Conservation (phyloP, 2,113 vertebrate species). For the Cebus imitator region DNA sequence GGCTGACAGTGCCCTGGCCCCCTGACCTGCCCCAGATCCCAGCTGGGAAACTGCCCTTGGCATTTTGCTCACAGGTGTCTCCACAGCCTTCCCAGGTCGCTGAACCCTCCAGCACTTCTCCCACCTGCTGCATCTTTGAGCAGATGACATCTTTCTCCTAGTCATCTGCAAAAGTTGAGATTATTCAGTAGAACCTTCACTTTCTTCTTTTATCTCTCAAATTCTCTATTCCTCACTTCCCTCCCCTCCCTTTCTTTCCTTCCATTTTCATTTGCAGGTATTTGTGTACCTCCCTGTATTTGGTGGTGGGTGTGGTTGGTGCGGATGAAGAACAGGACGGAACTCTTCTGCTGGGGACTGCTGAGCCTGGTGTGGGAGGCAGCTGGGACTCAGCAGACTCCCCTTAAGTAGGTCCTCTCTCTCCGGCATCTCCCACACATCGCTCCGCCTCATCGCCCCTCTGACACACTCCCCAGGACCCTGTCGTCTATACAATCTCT, state of each 20-base stretch:
- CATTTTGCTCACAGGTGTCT: background rate
- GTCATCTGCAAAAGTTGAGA: background rate
- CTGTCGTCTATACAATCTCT: background rate
- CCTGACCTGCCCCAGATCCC: background rate
- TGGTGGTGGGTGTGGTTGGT: background rate
- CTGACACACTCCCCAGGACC: too few species aligned
- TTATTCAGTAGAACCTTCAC: background rate
- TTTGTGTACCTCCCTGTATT: background rate
- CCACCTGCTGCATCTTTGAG: background rate
- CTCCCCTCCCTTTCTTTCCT: background rate
- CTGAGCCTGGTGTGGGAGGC: too few species aligned
- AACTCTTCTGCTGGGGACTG: background rate
- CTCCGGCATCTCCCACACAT: too few species aligned
- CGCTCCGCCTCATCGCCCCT: background rate
- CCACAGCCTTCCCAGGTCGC: background rate
- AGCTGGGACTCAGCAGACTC: too few species aligned
- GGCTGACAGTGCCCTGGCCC: background rate
- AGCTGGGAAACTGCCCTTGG: background rate
- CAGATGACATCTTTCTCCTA: background rate
- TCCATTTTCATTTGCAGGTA: background rate
- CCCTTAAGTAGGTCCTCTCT: background rate
- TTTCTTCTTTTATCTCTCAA: background rate
- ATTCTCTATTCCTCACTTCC: background rate
- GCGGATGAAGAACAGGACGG: background rate
- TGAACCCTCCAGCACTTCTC: background rate